Base-by-base conservation (phyloP, 2,888 invertebrate species). In the Hydrotaea cyrtoneurina region DNA sequence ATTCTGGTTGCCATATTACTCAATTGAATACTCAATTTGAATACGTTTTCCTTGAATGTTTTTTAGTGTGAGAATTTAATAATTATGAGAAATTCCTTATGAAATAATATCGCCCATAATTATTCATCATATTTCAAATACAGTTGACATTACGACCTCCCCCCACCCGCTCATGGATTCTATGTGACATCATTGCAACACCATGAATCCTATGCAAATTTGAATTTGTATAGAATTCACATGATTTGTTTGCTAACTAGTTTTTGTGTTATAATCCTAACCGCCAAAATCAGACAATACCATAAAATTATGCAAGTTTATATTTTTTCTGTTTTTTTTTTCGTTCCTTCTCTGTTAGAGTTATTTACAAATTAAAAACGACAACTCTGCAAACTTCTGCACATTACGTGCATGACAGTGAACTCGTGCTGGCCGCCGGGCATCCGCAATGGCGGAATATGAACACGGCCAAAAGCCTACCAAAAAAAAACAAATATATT, bases 341-440 rank as follows among this genome's bases (percentile, higher is more conserved):
- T n/a, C n/a, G n/a, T n/a, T n/a, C n/a, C n/a, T n/a, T 31, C 31
- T 31, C 3, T 31, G 76, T 31, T 79, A 53, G n/a, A 81, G 75
- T 39, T 66, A 43, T 73, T 71, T 76, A 23, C 66, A 82, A 85
- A 85, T 85, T 82, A 79, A 85, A 79, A 79, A 66, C 85, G 85
- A 85, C 85, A 85, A 85, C 79, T 82, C 62, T 82, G 82, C 79
- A 85, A 82, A 85, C 85, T 79, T 81, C 83, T 85, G 86, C 81
- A 74, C 82, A 76, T 73, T 76, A 78, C 72, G 21, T 74, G 81
- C 77, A 82, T 87, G 86, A 85, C 87, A 87, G 86, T 86, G 86
- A 87, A 87, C 87, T 87, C 87, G 87, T 87, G 87, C 87, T 87
- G 71, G 85, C 87, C 66, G 80, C 84, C 72, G 85, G 87, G 83